Evolutionary conservation across 2,113 vertebrate species (phyloP).

Genomic region (Cricetomys ansorgei): DNA sequence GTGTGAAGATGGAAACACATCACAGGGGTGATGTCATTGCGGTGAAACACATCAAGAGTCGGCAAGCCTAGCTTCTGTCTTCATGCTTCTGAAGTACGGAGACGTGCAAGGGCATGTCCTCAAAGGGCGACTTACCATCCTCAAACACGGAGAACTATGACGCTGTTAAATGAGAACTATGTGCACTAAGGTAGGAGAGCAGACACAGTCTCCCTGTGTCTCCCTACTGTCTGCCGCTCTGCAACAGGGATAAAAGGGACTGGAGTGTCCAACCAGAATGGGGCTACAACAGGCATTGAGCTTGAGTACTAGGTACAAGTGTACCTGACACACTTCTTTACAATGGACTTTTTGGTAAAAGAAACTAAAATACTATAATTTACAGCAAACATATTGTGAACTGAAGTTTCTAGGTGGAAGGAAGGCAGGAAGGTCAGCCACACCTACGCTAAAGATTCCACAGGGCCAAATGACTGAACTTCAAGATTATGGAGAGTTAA

Average conservation of each 20-base stretch:
- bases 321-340: neutral
- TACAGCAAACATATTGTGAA: neutral
- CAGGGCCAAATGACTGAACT: neutral
- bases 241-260: neutral
- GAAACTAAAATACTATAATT: neutral
- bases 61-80: slow-evolving; percentile 56
- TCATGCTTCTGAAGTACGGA: neutral
- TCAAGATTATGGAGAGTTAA: neutral
- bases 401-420: neutral
- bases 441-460: neutral
- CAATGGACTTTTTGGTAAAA: neutral
- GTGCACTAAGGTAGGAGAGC: neutral
- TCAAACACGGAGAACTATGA: neutral
- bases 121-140: neutral
- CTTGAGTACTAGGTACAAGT: neutral
- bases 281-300: neutral
- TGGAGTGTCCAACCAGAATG: neutral
- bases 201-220: neutral
- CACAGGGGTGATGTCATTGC: slow-evolving; percentile 61
- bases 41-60: slow-evolving; percentile 56
- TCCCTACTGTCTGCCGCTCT: neutral
- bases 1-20: neutral
- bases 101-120: neutral
- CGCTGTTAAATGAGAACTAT: neutral
- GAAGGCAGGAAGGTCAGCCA: neutral